Percentiles rank a stretch among this genome's conserved stretches.
phyloP scores from a whole-genome alignment of 2,888 invertebrate genomes.

The Eumerus sabulonum region DNA sequence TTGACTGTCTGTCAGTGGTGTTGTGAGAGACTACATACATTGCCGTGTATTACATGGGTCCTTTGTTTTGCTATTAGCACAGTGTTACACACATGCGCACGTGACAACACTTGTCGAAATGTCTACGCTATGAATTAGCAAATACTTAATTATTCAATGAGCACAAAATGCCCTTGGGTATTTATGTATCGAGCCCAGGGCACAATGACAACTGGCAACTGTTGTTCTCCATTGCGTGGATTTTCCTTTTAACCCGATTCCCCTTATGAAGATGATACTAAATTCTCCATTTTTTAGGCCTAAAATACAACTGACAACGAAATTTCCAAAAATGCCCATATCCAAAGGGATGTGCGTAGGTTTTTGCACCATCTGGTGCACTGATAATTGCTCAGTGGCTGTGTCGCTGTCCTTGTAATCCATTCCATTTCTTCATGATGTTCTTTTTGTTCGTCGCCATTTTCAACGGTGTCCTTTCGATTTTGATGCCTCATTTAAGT shows the following conservation, averaged over 20 bases:
- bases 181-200: conserved; percentile 18
- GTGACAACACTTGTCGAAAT: conserved; percentile 66
- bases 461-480: conserved; percentile 31
- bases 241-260: conserved; percentile 19
- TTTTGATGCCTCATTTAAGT: conserved; percentile 47
- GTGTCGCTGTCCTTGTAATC: no score
- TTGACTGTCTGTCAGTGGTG: not conserved
- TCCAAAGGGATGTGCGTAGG: conserved; percentile 10
- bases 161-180: conserved; percentile 50
- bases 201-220: conserved; percentile 25
- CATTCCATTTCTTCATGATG: no score
- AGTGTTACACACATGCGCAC: conserved; percentile 23
- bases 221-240: conserved; percentile 40
- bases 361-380: conserved; percentile 54
- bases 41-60: not conserved
- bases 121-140: conserved; percentile 67
- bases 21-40: no score
- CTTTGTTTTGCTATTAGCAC: conserved; percentile 10
- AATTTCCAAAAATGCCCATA: not conserved
- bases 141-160: conserved; percentile 67
- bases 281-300: conserved; percentile 32
- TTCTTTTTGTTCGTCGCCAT: no score
- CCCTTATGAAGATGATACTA: not conserved
- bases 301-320: conserved; percentile 43
- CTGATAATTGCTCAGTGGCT: conserved; percentile 29